A percentile compares a stretch with the other conserved stretches of the same genome.
Conservation (phyloP, 1,140 invertebrate species). For the Eciton burchellii region DNA sequence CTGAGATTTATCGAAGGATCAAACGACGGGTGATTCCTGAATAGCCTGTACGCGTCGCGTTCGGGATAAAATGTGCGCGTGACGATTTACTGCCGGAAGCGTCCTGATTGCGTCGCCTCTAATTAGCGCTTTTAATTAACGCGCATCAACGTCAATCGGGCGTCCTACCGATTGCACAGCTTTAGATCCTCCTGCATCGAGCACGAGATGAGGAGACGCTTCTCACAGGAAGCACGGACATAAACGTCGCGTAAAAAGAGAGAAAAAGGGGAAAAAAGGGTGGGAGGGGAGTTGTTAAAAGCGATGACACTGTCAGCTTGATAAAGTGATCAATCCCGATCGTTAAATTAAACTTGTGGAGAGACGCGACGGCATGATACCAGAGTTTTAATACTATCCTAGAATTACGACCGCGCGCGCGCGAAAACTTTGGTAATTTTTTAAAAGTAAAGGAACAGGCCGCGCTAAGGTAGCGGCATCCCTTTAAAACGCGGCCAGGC, state of each 20-base stretch:
- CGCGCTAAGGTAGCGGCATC: neutral
- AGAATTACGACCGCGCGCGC: conserved; percentile 47
- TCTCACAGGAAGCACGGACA: neutral
- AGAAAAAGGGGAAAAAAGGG: too few relatives aligned
- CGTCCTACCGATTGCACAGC: conserved; percentile 5
- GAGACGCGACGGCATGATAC: conserved; percentile 42
- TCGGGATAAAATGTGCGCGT: neutral
- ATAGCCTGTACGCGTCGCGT: neutral
- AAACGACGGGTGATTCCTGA: neutral
- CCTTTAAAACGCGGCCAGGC: conserved; percentile 40
- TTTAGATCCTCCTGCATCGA: neutral
- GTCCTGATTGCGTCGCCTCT: neutral
- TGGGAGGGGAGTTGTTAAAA: conserved; percentile 35
- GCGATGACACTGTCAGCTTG: conserved; percentile 31
- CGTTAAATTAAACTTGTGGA: conserved; percentile 52
- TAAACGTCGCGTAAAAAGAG: neutral
- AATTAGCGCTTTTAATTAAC: conserved; percentile 17
- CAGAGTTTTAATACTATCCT: conserved; percentile 56
- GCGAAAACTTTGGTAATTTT: conserved; percentile 44
- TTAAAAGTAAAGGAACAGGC: conserved; percentile 49
- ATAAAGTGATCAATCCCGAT: conserved; percentile 54
- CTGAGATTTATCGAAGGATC: neutral
- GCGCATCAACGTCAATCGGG: conserved; percentile 13
- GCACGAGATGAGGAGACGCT: neutral
- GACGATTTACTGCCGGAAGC: neutral